These are phyloP conservation scores for Zhuqinia jingwanae DNA, from an alignment of 2,888 invertebrate species.

Conservation along the genomic window DNA sequence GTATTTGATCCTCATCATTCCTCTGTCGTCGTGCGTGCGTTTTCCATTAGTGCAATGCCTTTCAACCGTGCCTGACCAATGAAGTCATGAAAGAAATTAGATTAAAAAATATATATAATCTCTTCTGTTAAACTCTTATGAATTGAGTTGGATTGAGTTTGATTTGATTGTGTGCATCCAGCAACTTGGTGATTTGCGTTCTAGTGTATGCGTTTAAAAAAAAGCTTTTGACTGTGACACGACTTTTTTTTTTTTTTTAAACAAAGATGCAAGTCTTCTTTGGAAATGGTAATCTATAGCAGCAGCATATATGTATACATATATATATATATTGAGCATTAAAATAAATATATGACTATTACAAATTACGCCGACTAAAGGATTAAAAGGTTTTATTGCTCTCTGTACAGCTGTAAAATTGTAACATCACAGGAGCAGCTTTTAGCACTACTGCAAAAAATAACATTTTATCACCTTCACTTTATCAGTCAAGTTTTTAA, in stretches of 20 bases:
- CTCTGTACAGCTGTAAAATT: too few relatives aligned
- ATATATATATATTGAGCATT: too few relatives aligned
- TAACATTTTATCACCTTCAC: conserved; percentile 56
- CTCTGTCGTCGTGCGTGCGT: conserved; percentile 20
- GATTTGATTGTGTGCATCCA: too few relatives aligned
- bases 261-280: too few relatives aligned
- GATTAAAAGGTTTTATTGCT: conserved; percentile 51
- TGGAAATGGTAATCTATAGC: too few relatives aligned
- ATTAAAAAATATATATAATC: neutral
- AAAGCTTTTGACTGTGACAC: conserved; percentile 50
- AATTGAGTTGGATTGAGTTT: neutral
- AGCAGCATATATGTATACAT: too few relatives aligned
- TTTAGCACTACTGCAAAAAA: conserved; percentile 30
- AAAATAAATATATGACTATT: neutral
- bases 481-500: too few relatives aligned
- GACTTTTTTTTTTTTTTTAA: neutral
- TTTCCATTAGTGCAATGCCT: conserved; percentile 22
- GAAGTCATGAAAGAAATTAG: neutral
- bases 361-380: neutral
- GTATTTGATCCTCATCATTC: neutral
- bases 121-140: too few relatives aligned
- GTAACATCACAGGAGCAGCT: too few relatives aligned
- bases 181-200: neutral
- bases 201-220: neutral
- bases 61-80: conserved; percentile 32